Base-by-base conservation (phyloP, 1,140 invertebrate species). In the Drosophila orena region DNA sequence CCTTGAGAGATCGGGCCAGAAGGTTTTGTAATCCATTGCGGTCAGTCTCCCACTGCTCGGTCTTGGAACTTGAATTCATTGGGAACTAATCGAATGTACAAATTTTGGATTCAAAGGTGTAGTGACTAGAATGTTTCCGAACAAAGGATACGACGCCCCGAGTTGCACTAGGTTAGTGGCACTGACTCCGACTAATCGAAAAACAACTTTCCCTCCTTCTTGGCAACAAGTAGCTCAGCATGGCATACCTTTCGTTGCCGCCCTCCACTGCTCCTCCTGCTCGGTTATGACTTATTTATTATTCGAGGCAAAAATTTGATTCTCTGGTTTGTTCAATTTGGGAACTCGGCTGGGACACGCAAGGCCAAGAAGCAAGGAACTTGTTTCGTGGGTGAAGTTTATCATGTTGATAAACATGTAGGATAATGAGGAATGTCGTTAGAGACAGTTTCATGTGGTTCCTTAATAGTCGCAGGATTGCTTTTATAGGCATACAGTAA, bases 1-100 rank as follows among this genome's bases (percentile, higher is more conserved):
- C 91, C 2, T 83, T 79, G 0, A 93, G 83, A 40, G 93, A 83
- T 50, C 76, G 92, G 27, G 94, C 93, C 72, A 92, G 93, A 20
- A 94, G 89, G 34, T 80, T 90, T 30, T 91, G 69, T 17, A 94
- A 85, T 47, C 89, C 89, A 52, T 86, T 37, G 40, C 43, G 37
- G 0, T 55, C 57, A 11, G 64, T 77, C 10, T 79, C 61, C n/a
- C 42, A 22, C 4, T 85, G 64, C 14, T 84, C 81, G 12, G 38
- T 22, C 38, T 35, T 70, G n/a, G 7, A 20, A 11, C 15, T 61
- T 20, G 35, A n/a, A 15, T 57, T 30, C 17, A 56, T 43, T 17
- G 1, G 0, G 54, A 56, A 10, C 15, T 38, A 1, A 38, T 37
- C 11, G 7, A 17, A 30, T 6, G 4, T 35, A 10, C 1, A 12